phyloP scores from a whole-genome alignment of 2,888 invertebrate genomes.

The Drosophila macrospina region DNA sequence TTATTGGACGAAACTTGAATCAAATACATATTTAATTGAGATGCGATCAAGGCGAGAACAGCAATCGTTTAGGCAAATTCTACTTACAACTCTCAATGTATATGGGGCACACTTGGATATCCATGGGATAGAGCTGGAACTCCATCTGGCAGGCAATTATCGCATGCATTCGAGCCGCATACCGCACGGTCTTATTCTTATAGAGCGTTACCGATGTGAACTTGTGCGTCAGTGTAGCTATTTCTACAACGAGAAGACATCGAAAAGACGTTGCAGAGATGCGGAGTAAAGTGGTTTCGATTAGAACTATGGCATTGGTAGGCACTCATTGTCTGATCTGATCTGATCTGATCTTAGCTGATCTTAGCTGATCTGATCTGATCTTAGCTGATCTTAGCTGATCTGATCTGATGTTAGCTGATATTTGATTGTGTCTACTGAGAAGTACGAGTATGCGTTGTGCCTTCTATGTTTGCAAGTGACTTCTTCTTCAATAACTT shows the following conservation, averaged over 20 bases:
- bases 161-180: constrained; percentile 93
- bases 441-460: constrained; percentile 16
- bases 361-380: constrained; percentile 34
- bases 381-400: constrained; percentile 32
- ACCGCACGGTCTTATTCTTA: constrained; percentile 92
- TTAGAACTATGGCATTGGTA: constrained; percentile 79
- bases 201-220: constrained; percentile 93
- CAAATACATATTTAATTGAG: background rate
- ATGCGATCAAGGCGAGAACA: background rate
- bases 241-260: constrained; percentile 87
- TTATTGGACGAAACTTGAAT: constrained; percentile 91
- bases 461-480: constrained; percentile 37
- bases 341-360: constrained; percentile 9
- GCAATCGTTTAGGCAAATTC: background rate
- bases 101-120: constrained; percentile 93
- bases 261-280: constrained; percentile 80
- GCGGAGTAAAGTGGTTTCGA: constrained; percentile 76
- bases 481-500: constrained; percentile 13
- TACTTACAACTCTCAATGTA: constrained; percentile 94
- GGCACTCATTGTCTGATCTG: constrained; percentile 58
- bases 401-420: constrained; percentile 12
- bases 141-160: constrained; percentile 95
- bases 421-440: constrained; percentile 32
- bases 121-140: constrained; percentile 94
- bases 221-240: constrained; percentile 92